phyloP scores from a whole-genome alignment of 2,888 invertebrate species.

The Odontocolon sp. region DNA sequence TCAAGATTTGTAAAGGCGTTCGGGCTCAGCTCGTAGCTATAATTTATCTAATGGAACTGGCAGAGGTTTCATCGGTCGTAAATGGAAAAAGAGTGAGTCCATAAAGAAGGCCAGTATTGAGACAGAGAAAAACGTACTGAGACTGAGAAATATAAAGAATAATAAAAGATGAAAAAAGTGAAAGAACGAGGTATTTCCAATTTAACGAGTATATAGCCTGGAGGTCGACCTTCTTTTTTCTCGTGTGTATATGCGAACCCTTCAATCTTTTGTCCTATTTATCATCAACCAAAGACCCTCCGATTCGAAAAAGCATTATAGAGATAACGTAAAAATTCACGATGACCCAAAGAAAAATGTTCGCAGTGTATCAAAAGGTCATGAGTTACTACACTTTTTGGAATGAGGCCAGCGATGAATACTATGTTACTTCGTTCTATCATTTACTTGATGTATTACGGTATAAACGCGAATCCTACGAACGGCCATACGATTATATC shows the following conservation, averaged over 20 bases:
- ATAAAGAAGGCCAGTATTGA: conserved; percentile 4
- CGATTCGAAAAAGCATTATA: conserved; percentile 28
- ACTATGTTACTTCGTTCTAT: neutral
- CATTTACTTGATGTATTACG: neutral
- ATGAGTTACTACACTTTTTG: neutral
- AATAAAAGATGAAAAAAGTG: conserved; percentile 17
- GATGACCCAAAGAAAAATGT: conserved; percentile 9
- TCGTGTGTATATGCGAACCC: neutral
- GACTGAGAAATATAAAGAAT: conserved; percentile 16
- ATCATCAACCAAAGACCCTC: conserved; percentile 15
- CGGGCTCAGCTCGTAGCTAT: conserved; percentile 14
- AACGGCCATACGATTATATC: neutral
- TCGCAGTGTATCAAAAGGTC: neutral
- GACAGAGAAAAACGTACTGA: neutral
- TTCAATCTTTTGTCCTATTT: conserved; percentile 26
- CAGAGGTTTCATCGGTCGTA: conserved; percentile 25
- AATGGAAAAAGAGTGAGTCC: conserved; percentile 27
- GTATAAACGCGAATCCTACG: neutral
- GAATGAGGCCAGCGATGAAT: neutral
- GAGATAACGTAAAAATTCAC: conserved; percentile 5
- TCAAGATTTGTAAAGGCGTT: conserved; percentile 28
- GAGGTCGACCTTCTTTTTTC: conserved; percentile 14
- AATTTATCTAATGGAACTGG: conserved; percentile 23
- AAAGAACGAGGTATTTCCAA: conserved; percentile 23
- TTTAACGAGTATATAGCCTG: conserved; percentile 34